Evolutionary conservation across 1,140 invertebrate genomes (phyloP), one percentile per base, ranked within the genome.

Genomic region (Apis florea): DNA sequence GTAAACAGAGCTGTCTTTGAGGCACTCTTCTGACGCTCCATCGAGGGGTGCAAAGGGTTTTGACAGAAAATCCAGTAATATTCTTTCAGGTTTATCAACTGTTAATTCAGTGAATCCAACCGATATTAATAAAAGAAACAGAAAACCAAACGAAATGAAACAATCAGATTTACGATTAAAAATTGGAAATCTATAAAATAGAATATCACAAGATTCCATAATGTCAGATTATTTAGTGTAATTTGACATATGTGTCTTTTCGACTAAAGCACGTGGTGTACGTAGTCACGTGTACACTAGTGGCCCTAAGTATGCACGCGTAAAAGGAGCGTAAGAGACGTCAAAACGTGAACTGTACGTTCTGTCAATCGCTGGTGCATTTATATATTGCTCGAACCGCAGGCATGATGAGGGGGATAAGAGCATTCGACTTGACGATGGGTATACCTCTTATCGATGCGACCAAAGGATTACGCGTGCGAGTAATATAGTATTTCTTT

Each of bases 311-410:
- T 56, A 6, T 58, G 51, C 26, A 69, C 53, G 13, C 53, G 70
- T 81, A 56, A 78, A 86, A 85, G 54, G 21, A 78, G 24, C 68
- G 58, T 75, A 85, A 61, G 61, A 87, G 71, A 86, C 84, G 78
- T 70, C 26, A 66, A 88, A 87, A 72, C 86, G 85, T 72, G 73
- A 83, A 86, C 79, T 76, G 86, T 79, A 87, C 79, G 83, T 85
- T 77, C 87, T 85, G 83, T 79, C 88, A 89, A 89, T 85, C 83
- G 87, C 74, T 82, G 87, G 81, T 88, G 88, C 88, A 88, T 85
- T 90, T 90, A 90, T 90, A 90, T 88, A 90, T 89, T 83, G 78
- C 79, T 68, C 81, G 84, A 86, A 79, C 40, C 68, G 61, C 31
- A 40, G 75, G 59, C n/a, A 64, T 56, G 63, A 63, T 80, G 80